Base-by-base conservation (phyloP, 2,888 invertebrate species). In the Polyploca ridens region DNA sequence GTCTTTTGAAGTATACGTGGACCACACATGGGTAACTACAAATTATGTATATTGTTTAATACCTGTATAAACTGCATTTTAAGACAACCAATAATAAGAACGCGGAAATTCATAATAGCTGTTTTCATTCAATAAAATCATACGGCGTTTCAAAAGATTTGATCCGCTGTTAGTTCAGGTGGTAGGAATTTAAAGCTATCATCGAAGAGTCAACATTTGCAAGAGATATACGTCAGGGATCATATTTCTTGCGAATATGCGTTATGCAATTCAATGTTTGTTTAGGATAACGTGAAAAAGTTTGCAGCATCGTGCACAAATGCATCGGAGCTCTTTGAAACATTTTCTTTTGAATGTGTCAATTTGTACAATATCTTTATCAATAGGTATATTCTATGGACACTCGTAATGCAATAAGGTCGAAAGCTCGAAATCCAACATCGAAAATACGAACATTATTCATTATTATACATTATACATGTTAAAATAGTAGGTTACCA, bases 81-180 rank as follows among this genome's bases (percentile, higher is more conserved):
- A 8, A 10, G 14, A 38, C n/a, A n/a, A 38, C 16, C 7, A 19
- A 41, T 61, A 16, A 41, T 44, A 44, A 19, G 60, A 19, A 60
- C 10, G 19, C 19, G 54, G 19, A 46, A 7, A 54, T 54, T 8
- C 10, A 19, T 19, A 19, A 19, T 10, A 19, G 19, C 54, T 7
- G 54, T 64, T n/a, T 62, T 60, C 10, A 57, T 63, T 62, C 54
- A 64, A 49, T 33, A 58, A 35, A 60, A 68, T 64, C 58, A 33
- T 41, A 5, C 58, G 54, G 38, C 64, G 63, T 66, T 70, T 71
- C 71, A 69, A 71, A 78, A 66, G 67, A 78, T 69, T 71, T 70
- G 73, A 76, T 72, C 66, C 72, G 68, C 61, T 93, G 87, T 94
- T 93, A 79, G 86, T 80, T 93, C 93, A 94, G 93, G 93, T 94